These are phyloP conservation scores for Corythoichthys haematopterus DNA, from an alignment of 2,113 vertebrate species.

Conservation along the genomic window DNA sequence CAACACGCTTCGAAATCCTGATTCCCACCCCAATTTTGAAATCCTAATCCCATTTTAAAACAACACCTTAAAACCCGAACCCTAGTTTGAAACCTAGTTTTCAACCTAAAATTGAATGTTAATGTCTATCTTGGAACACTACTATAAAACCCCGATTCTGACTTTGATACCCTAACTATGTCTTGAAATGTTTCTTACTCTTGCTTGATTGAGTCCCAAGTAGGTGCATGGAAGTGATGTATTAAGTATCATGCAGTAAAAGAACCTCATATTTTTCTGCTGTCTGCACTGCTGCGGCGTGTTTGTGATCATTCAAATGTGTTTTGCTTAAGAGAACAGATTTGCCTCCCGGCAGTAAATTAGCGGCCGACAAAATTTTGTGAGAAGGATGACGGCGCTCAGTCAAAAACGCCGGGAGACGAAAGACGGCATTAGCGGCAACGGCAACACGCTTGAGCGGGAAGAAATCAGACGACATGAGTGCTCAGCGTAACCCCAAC, in stretches of 20 bases:
- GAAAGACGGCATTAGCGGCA: constrained; percentile 28
- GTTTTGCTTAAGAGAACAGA: constrained; percentile 16
- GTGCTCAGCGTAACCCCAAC: constrained; percentile 26
- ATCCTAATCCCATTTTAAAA: not conserved
- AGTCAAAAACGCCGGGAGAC: constrained; percentile 29
- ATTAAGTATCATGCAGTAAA: not conserved
- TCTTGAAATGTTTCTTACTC: not conserved
- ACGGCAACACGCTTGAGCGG: constrained; percentile 36
- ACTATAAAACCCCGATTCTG: not conserved
- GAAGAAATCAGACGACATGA: constrained; percentile 37
- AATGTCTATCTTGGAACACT: not conserved
- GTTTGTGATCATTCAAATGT: constrained; percentile 17
- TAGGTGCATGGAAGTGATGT: not conserved
- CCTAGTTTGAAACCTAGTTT: not conserved
- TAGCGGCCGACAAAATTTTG: constrained; percentile 12
- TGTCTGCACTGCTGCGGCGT: not conserved
- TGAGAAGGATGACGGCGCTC: constrained; percentile 14
- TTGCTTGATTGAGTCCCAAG: not conserved
- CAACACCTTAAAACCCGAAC: not conserved
- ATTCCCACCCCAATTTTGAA: not conserved
- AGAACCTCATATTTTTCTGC: no score
- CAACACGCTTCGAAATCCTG: not conserved
- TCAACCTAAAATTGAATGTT: not conserved
- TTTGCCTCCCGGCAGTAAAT: constrained; percentile 29
- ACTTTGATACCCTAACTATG: not conserved